phyloP scores from a whole-genome alignment of 2,113 vertebrate species.

The Gracilinanus agilis region DNA sequence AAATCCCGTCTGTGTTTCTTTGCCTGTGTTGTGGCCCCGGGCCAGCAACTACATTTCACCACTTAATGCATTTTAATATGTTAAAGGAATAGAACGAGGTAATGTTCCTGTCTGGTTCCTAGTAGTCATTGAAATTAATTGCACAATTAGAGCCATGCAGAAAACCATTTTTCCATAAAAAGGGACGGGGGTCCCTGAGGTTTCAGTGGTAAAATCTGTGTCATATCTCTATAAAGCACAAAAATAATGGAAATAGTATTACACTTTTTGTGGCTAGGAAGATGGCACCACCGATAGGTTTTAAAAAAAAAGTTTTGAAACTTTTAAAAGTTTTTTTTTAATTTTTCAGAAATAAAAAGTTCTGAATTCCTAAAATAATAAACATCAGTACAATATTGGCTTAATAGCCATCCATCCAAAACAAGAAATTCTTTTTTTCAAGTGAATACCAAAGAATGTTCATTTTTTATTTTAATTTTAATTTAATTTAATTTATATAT shows the following conservation, averaged over 20 bases:
- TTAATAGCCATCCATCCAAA: constrained; percentile 4
- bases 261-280: not conserved
- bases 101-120: not conserved
- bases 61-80: not conserved
- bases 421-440: not conserved
- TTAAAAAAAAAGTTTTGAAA: not conserved
- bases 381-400: not conserved
- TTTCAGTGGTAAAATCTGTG: not conserved
- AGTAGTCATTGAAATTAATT: constrained; percentile 9
- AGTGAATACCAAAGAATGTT: not conserved
- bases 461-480: no score
- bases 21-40: not conserved
- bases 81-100: constrained; percentile 11
- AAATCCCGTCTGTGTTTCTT: not conserved
- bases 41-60: not conserved
- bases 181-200: constrained; percentile 5
- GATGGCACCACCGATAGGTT: not conserved
- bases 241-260: not conserved
- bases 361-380: constrained; percentile 17
- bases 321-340: constrained; percentile 37
- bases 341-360: constrained; percentile 40
- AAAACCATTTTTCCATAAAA: constrained; percentile 25
- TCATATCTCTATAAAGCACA: not conserved
- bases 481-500: no score
- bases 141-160: constrained; percentile 15